phyloP scores from a whole-genome alignment of 2,888 invertebrate species.

The Hemaris fuciformis region DNA sequence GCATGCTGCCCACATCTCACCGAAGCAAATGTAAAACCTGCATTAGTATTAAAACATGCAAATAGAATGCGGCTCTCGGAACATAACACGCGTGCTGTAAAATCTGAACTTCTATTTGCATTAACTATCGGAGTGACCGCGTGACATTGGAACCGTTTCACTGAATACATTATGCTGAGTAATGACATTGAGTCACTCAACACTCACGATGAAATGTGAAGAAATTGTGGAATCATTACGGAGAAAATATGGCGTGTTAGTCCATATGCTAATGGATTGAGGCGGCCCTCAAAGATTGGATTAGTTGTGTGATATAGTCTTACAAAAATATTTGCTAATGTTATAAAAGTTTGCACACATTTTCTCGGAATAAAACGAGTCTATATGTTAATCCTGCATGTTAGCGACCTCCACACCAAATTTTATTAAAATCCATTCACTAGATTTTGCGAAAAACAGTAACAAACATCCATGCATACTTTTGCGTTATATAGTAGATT shows the following conservation, averaged over 20 bases:
- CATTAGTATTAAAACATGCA: not conserved
- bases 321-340: too few species aligned
- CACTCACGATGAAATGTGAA: not conserved
- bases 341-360: too few species aligned
- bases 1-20: too few species aligned
- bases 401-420: too few species aligned
- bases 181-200: not conserved
- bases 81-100: not conserved
- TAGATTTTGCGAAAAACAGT: too few species aligned
- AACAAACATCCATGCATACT: too few species aligned
- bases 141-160: not conserved
- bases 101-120: not conserved
- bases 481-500: too few species aligned
- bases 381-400: too few species aligned
- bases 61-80: not conserved
- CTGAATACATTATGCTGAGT: conserved; percentile 1
- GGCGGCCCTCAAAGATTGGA: not conserved
- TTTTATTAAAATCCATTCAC: too few species aligned
- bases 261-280: not conserved
- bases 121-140: not conserved
- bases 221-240: not conserved
- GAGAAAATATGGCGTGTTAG: not conserved
- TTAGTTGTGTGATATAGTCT: too few species aligned
- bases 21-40: not conserved
- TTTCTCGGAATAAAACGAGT: too few species aligned